Conservation (phyloP, 2,888 invertebrate genomes). For the Tetranychus piercei region DNA sequence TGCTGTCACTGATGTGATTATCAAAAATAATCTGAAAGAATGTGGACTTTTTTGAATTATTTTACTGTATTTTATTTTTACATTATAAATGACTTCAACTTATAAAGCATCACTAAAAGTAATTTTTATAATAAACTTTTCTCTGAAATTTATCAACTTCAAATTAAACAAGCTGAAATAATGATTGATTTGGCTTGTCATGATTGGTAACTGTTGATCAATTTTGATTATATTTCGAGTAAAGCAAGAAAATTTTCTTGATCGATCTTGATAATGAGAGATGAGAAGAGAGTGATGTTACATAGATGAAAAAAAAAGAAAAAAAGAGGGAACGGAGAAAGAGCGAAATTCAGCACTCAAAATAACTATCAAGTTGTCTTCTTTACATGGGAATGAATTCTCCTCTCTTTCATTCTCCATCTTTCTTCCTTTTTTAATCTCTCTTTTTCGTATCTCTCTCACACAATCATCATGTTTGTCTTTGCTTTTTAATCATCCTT, state of each 20-base stretch:
- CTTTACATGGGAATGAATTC: background rate
- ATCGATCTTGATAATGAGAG: background rate
- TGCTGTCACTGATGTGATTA: slow-evolving; percentile 75
- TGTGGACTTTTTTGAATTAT: slow-evolving; percentile 46
- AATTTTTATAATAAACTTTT: too few species aligned
- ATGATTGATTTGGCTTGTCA: too few species aligned
- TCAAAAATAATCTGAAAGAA: slow-evolving; percentile 72
- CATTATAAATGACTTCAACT: too few species aligned
- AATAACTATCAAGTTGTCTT: background rate
- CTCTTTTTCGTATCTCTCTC: background rate
- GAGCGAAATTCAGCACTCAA: background rate
- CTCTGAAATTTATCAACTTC: too few species aligned
- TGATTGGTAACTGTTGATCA: too few species aligned
- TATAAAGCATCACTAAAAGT: too few species aligned
- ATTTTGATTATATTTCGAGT: too few species aligned
- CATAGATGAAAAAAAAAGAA: background rate
- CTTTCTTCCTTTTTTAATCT: background rate
- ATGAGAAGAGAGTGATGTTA: background rate
- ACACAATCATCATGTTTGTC: too few species aligned
- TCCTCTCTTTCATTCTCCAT: background rate
- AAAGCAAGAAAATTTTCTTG: too few species aligned
- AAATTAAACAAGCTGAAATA: too few species aligned
- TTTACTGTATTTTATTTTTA: background rate
- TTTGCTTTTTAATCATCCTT: background rate
- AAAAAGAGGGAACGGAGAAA: background rate